phyloP scores from a whole-genome alignment of 2,888 invertebrate species.

The Caenorhabditis sp. region DNA sequence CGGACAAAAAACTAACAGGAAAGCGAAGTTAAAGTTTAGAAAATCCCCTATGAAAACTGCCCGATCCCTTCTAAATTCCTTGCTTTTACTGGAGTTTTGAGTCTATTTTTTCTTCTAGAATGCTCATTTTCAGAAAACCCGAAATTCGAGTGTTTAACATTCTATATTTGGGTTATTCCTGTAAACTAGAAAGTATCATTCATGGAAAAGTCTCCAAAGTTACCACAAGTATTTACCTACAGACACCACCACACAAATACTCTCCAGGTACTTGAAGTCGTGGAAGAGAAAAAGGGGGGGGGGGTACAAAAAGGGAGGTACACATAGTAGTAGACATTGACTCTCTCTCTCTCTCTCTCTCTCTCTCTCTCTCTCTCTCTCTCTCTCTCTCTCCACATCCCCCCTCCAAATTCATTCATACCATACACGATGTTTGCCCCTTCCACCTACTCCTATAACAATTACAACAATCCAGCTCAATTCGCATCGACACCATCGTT shows the following conservation, averaged over 20 bases:
- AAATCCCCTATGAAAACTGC: too few relatives aligned
- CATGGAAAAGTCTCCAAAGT: background rate
- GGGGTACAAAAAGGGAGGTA: background rate
- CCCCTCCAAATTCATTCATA: slow-evolving; percentile 20
- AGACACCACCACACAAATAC: background rate
- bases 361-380: too few relatives aligned
- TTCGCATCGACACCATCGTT: background rate
- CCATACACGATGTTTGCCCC: slow-evolving; percentile 53
- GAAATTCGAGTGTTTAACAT: too few relatives aligned
- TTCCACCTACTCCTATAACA: slow-evolving; percentile 30
- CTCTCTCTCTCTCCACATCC: background rate
- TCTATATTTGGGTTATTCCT: background rate
- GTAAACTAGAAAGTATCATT: background rate
- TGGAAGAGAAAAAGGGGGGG: slow-evolving; percentile 8
- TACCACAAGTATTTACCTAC: background rate
- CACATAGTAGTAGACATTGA: background rate
- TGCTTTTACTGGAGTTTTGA: too few relatives aligned
- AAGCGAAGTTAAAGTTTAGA: too few relatives aligned
- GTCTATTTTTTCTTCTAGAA: too few relatives aligned
- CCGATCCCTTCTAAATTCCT: too few relatives aligned
- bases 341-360: too few relatives aligned
- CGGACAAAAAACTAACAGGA: too few relatives aligned
- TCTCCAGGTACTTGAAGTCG: slow-evolving; percentile 27
- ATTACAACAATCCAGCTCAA: slow-evolving; percentile 10
- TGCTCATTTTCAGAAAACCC: too few relatives aligned